Conservation (phyloP, 2,113 vertebrate genomes). For the Xerus inauris region DNA sequence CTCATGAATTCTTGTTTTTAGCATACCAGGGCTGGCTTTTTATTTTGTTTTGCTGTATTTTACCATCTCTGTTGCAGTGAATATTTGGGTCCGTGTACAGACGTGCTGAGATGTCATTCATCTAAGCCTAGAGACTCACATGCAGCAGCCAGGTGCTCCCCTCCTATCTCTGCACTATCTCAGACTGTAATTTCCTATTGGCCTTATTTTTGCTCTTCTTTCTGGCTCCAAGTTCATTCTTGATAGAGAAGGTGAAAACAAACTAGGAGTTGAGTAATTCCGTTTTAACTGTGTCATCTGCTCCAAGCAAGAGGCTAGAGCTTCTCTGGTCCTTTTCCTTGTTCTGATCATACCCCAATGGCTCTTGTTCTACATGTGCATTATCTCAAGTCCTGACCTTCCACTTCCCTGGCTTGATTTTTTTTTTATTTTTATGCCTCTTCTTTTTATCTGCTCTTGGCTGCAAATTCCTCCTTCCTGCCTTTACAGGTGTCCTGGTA, state of each 20-base stretch:
- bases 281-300: slow-evolving; percentile 48
- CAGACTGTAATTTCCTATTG: slow-evolving; percentile 77
- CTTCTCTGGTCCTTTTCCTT: slow-evolving; percentile 6
- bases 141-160: not conserved
- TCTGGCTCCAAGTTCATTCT: slow-evolving; percentile 53
- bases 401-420: not conserved
- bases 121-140: not conserved
- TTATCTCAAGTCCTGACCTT: not conserved
- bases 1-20: not conserved
- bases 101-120: not conserved
- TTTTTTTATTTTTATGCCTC: slow-evolving; percentile 29
- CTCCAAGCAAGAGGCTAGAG: not conserved
- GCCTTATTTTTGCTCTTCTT: slow-evolving; percentile 36
- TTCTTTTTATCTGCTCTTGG: slow-evolving; percentile 27
- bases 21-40: not conserved
- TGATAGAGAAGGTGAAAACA: slow-evolving; percentile 62
- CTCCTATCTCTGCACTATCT: slow-evolving; percentile 49
- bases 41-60: not conserved
- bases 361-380: not conserved
- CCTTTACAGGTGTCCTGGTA: slow-evolving; percentile 17
- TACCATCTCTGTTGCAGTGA: not conserved
- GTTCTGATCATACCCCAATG: not conserved
- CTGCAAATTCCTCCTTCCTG: slow-evolving; percentile 15
- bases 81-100: not conserved
- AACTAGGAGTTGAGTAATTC: slow-evolving; percentile 48